Evolutionary conservation across 2,113 vertebrate species (phyloP), one percentile per base, ranked within the genome.

Genomic region (Pluvianellus socialis): DNA sequence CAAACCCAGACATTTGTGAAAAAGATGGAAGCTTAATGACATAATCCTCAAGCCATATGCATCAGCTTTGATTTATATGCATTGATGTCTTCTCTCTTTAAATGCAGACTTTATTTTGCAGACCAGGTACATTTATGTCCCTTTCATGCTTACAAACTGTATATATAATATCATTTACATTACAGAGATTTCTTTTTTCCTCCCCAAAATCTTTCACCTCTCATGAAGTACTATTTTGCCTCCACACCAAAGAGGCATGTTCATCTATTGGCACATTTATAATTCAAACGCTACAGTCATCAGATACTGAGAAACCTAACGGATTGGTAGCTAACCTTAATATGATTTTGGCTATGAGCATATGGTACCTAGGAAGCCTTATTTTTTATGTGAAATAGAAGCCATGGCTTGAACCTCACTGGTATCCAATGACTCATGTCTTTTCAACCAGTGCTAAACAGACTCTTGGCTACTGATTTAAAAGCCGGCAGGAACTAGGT

Each of bases 41-140:
- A 40, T 84, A 90, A 81, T 85, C 52, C 21, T 38, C 32, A 76
- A 84, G 9, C 77, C 26, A 22, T 86, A 72, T 44, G 66, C 11
- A 66, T 72, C 79, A n/a, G 22, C 35, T 21, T 92, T 92, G 49
- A 61, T 82, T 84, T 30, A n/a, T 52, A 97, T 89, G 88, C 83
- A 95, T 72, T 7, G 28, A 66, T 44, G 11, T 90, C 85, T 96
- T 74, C 44, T 90, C 88, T 90, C 82, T 93, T 93, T 91, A 91
- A 90, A 94, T 81, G 77, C 38, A 95, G 75, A 95, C 24, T 96
- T 97, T 96, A 90, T 96, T 97, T 96, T 94, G 70, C 28, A n/a
- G n/a, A 97, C 70, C 88, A 87, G 70, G 71, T 97, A 92, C 76
- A 83, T 97, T 97, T 96, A 79, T 86, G 17, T 35, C 55, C 70